Evolutionary conservation across 1,140 invertebrate species (phyloP).

Genomic region (Wiebesia pumilae): DNA sequence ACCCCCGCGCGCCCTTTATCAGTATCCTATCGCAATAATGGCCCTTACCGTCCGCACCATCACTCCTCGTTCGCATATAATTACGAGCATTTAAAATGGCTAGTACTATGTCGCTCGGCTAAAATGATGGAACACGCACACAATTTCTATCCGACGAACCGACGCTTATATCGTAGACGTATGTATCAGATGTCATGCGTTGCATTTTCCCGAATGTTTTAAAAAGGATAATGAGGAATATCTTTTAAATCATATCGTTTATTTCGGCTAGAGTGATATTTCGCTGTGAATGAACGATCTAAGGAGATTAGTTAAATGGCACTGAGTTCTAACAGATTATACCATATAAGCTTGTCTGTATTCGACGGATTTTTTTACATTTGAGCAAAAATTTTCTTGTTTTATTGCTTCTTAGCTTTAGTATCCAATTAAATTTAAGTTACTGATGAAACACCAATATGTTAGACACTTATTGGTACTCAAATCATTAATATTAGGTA

Average conservation of each 20-base stretch:
- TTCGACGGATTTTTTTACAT: neutral
- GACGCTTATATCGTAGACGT: neutral
- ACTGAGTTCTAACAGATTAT: neutral
- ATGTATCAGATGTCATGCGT: neutral
- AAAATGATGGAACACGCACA: neutral
- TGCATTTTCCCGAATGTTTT: neutral
- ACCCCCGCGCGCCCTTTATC: slow-evolving; percentile 32
- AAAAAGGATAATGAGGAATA: neutral
- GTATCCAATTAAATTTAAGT: neutral
- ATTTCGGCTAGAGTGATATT: neutral
- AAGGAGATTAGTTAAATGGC: neutral
- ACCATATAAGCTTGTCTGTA: neutral
- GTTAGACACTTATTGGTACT: neutral
- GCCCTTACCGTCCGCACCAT: slow-evolving; percentile 30
- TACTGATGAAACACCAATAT: neutral
- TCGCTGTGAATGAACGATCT: neutral
- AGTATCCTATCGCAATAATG: slow-evolving; percentile 48
- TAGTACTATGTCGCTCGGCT: neutral
- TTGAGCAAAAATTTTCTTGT: neutral
- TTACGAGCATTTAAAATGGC: slow-evolving; percentile 44
- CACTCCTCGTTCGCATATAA: slow-evolving; percentile 40
- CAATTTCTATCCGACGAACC: neutral
- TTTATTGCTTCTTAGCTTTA: neutral
- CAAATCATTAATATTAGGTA: neutral
- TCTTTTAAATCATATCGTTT: neutral